Base-by-base conservation (phyloP, 2,113 vertebrate species). In the Alaudala cheleensis region DNA sequence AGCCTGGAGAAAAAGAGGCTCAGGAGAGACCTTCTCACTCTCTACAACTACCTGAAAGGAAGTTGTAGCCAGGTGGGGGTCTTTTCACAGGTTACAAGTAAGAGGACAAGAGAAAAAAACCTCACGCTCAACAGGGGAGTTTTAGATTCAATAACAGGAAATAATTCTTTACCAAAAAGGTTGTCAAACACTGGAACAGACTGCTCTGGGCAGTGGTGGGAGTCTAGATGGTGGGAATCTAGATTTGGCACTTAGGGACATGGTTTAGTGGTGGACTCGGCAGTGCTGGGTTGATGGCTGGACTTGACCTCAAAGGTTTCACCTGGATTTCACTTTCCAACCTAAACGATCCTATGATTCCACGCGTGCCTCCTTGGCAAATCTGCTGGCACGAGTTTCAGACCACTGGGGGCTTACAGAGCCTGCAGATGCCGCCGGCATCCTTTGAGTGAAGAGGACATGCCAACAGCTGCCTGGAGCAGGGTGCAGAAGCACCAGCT, bases 401-500 rank as follows among this genome's bases (percentile, higher is more conserved):
- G 44, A 39, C 15, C 25, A 37, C 25, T 16, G 4, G 4, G 8
- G 28, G 61, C 29, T 69, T 0, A 3, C 1, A 9, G 34, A 88
- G 29, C 3, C 70, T 29, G 37, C 11, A 6, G 69, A 77, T 2
- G 11, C 44, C 19, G 49, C n/a, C 3, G 6, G 49, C 39, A 76
- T 26, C 34, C 23, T 61, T 54, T 0, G 4, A 14, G 14, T 0
- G 0, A 45, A 37, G 70, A 66, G 23, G 18, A 2, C 24, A 37
- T 0, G 1, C 24, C 34, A 18, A 14, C 11, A 31, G 3, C 5
- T 0, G 1, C 16, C 8, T 7, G 20, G 11, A 77, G 47, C 40
- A 25, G 2, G 31, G 31, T 4, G 19, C 51, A 25, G 47, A 56
- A 54, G 74, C 0, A 0, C 20, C 44, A 33, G 6, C 16, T 18